phyloP scores from a whole-genome alignment of 1,140 invertebrate species.

The Musca vetustissima region DNA sequence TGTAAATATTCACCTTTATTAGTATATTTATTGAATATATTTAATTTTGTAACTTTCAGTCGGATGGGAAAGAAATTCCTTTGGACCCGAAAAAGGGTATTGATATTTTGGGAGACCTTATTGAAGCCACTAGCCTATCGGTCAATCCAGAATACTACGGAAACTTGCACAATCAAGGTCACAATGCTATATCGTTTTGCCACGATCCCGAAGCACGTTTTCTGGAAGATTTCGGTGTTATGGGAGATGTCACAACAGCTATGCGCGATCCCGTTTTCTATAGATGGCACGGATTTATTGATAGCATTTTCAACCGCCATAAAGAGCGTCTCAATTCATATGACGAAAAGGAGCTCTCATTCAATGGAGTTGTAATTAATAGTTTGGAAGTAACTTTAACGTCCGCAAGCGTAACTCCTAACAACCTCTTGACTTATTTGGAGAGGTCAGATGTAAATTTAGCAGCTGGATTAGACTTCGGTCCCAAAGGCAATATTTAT shows the following conservation, averaged over 20 bases:
- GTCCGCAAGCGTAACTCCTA: conserved; percentile 43
- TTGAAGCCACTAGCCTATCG: conserved; percentile 62
- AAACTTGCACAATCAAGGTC: conserved; percentile 66
- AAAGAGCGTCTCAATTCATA: conserved; percentile 69
- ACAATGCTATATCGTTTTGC: conserved; percentile 62
- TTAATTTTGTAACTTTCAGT: background rate
- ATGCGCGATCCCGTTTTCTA: conserved; percentile 75
- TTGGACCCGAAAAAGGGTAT: conserved; percentile 55
- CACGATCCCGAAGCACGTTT: conserved; percentile 67
- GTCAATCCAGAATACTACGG: conserved; percentile 65
- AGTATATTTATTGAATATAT: background rate
- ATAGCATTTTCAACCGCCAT: conserved; percentile 66
- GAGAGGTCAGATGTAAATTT: conserved; percentile 64
- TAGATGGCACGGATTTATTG: conserved; percentile 69
- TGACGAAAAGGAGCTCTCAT: conserved; percentile 46
- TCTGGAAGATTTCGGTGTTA: conserved; percentile 64
- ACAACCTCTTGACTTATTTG: conserved; percentile 63
- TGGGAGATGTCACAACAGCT: conserved; percentile 67
- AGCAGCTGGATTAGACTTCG: conserved; percentile 64
- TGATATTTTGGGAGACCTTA: conserved; percentile 66
- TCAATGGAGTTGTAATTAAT: conserved; percentile 54
- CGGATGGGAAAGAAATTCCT: conserved; percentile 33
- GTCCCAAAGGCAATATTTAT: conserved; percentile 59
- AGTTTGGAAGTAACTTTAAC: conserved; percentile 53
- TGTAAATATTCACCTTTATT: conserved; percentile 39